phyloP scores from a whole-genome alignment of 2,888 invertebrate genomes.

The Zygaena filipendulae region DNA sequence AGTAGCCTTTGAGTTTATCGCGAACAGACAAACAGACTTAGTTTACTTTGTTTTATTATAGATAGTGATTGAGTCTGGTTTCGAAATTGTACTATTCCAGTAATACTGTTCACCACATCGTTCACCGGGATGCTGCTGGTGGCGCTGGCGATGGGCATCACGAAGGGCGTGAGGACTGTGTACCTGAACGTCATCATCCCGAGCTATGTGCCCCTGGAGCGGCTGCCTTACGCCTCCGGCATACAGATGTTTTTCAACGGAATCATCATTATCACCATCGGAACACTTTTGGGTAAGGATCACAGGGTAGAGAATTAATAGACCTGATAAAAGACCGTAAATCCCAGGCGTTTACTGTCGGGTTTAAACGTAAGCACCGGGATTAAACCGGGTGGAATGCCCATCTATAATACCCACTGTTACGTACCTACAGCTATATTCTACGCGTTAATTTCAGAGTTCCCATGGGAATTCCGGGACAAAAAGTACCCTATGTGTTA shows the following conservation, averaged over 20 bases:
- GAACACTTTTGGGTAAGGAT: constrained; percentile 71
- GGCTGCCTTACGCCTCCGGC: constrained; percentile 74
- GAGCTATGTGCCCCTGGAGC: constrained; percentile 73
- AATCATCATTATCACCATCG: constrained; percentile 67
- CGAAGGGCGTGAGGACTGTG: constrained; percentile 76
- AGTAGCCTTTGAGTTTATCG: too few relatives aligned
- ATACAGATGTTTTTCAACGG: constrained; percentile 78
- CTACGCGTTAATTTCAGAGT: too few relatives aligned
- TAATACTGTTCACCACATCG: constrained; percentile 52
- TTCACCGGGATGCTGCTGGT: constrained; percentile 56
- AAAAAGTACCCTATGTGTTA: too few relatives aligned
- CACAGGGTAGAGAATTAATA: too few relatives aligned
- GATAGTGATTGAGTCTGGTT: too few relatives aligned
- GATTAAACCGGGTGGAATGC: too few relatives aligned
- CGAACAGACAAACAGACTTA: too few relatives aligned
- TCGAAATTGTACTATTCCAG: too few relatives aligned
- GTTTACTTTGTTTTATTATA: too few relatives aligned
- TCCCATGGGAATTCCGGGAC: too few relatives aligned
- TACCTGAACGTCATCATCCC: constrained; percentile 77
- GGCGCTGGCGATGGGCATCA: constrained; percentile 70
- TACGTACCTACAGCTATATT: too few relatives aligned
- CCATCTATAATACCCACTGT: too few relatives aligned
- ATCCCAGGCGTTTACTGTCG: background rate
- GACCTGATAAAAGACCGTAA: background rate
- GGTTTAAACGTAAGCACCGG: background rate